Evolutionary conservation across 2,888 invertebrate species (phyloP).

Genomic region (Lochmaea crataegi): DNA sequence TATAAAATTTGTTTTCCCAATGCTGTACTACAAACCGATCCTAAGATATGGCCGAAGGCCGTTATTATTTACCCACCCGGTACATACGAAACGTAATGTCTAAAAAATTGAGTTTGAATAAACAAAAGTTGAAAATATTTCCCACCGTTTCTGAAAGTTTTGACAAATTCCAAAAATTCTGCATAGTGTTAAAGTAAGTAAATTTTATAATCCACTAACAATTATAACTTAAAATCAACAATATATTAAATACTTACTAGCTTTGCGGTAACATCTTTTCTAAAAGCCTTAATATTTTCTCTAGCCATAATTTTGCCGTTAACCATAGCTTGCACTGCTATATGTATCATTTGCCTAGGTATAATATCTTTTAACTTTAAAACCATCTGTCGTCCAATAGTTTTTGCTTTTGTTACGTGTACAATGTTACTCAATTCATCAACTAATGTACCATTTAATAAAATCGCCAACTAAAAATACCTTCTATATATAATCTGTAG

Average conservation of each 20-base stretch:
- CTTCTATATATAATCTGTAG: neutral
- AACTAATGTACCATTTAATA: constrained; percentile 82
- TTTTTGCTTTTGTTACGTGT: constrained; percentile 76
- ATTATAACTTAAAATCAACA: neutral
- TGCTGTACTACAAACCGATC: too few species aligned
- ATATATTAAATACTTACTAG: constrained; percentile 72
- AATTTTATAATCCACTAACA: neutral
- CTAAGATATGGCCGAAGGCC: too few species aligned
- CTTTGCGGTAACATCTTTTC: constrained; percentile 95
- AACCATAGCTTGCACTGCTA: constrained; percentile 88
- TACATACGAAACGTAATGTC: too few species aligned
- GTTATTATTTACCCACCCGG: too few species aligned
- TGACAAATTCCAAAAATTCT: too few species aligned
- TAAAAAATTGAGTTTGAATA: too few species aligned
- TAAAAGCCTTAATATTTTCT: constrained; percentile 86
- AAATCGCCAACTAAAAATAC: constrained; percentile 74
- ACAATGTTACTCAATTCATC: constrained; percentile 89
- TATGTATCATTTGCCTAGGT: constrained; percentile 88
- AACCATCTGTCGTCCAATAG: constrained; percentile 76
- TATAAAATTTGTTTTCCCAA: too few species aligned
- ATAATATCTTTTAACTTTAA: constrained; percentile 84
- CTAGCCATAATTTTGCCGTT: constrained; percentile 84
- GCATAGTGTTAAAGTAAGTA: too few species aligned
- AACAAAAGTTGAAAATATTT: too few species aligned
- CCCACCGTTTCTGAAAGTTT: too few species aligned